These are phyloP conservation scores for Drosophila histrio DNA, from an alignment of 2,888 invertebrate genomes.

Conservation along the genomic window DNA sequence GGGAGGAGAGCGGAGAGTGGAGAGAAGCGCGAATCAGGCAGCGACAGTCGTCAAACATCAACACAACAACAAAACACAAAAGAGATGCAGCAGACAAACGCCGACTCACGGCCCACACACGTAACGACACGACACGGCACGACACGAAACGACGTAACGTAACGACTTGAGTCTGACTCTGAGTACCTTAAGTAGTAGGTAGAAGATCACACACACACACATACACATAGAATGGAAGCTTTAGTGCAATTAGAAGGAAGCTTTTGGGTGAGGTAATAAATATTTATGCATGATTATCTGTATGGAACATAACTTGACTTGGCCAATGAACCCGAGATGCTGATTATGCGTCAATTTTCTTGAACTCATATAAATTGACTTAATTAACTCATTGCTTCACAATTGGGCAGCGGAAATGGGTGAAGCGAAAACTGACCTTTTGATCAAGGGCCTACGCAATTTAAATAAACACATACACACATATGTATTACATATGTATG, in stretches of 20 bases:
- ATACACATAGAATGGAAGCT: slow-evolving; percentile 14
- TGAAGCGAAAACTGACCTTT: slow-evolving; percentile 59
- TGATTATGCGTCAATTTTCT: slow-evolving; percentile 64
- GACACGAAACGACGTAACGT: slow-evolving; percentile 20
- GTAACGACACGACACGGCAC: slow-evolving; percentile 39
- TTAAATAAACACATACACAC: background rate
- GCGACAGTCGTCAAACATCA: too few relatives aligned
- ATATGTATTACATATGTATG: background rate
- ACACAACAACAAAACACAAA: slow-evolving; percentile 17
- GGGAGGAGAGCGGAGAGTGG: slow-evolving; percentile 16
- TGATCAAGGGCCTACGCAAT: slow-evolving; percentile 30
- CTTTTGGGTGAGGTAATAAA: slow-evolving; percentile 62
- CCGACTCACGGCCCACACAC: slow-evolving; percentile 72
- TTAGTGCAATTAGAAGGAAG: slow-evolving; percentile 50
- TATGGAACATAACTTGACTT: slow-evolving; percentile 38
- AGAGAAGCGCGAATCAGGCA: too few relatives aligned
- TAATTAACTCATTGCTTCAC: slow-evolving; percentile 52
- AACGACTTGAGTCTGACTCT: slow-evolving; percentile 26
- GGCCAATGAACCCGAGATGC: slow-evolving; percentile 58
- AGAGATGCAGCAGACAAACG: slow-evolving; percentile 48
- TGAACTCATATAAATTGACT: slow-evolving; percentile 66
- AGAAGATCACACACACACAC: slow-evolving; percentile 22
- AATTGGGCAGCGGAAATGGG: slow-evolving; percentile 67
- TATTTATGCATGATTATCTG: background rate
- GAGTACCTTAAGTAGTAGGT: slow-evolving; percentile 51